These are phyloP conservation scores for Chaitophorus viminalis DNA, from an alignment of 2,888 invertebrate genomes.

Conservation along the genomic window DNA sequence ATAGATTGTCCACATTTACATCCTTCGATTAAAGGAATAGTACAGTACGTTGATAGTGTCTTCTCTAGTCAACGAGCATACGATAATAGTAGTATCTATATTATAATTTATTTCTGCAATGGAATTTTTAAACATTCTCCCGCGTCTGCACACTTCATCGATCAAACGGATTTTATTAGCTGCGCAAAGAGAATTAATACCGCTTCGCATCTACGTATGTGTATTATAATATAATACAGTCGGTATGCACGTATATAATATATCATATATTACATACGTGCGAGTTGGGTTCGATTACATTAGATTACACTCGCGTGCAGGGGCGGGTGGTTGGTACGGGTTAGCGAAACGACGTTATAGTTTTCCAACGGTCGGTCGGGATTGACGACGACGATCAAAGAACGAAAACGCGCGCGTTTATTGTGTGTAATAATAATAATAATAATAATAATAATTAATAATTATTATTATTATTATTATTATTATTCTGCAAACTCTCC, in stretches of 20 bases:
- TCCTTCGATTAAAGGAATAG: neutral
- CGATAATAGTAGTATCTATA: too few relatives aligned
- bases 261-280: neutral
- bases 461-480: too few relatives aligned
- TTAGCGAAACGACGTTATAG: neutral
- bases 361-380: neutral
- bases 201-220: neutral
- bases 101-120: neutral
- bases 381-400: neutral
- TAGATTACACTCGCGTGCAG: neutral
- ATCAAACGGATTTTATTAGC: slow-evolving; percentile 17
- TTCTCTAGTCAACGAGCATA: too few relatives aligned
- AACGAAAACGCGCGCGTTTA: neutral
- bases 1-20: neutral
- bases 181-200: neutral
- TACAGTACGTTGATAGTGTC: neutral
- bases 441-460: too few relatives aligned
- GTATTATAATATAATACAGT: too few relatives aligned
- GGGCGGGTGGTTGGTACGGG: too few relatives aligned
- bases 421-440: neutral
- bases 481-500: neutral
- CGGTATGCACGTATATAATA: neutral
- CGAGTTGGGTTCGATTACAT: neutral
- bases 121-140: neutral
- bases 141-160: neutral